Base-by-base conservation (phyloP, 2,888 invertebrate species). In the Brachypterus glaber region DNA sequence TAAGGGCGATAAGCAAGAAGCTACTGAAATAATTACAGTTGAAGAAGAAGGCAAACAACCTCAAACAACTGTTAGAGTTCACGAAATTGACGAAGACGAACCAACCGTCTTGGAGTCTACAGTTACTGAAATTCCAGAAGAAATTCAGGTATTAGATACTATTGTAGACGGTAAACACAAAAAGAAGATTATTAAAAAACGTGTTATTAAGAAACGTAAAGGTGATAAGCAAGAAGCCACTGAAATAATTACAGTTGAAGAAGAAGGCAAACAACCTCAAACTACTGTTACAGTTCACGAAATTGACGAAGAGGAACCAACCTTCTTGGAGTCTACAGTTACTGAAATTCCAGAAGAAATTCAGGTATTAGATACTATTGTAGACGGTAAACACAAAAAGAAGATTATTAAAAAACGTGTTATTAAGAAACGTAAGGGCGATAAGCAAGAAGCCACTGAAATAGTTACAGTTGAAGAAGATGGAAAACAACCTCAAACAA, bases 151-250 rank as follows among this genome's bases (percentile, higher is more conserved):
- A 32, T 54, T 51, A 33, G 59, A 60, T 44, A 38, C 49, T 7
- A 48, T 48, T 31, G 52, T 66, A n/a, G 64, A 69, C 40, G 60
- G 58, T 38, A 57, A 66, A 54, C 51, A 41, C 39, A 67, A 48
- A 57, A 67, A 55, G 59, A 67, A 36, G 54, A 27, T 24, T 15
- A 45, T 64, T 1, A 66, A 63, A 42, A 69, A 67, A 3, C 63
- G 66, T 35, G 53, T 64, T 2, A 69, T 71, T n/a, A 69, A 66
- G 43, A 69, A 69, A 47, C 57, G 61, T 1, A 48, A 59, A 17
- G 59, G 58, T 41, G 40, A 54, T 30, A 58, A 59, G 46, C 52
- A 53, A 40, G 60, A 62, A 51, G 48, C 49, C 8, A 49, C 62
- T 8, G 55, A 60, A 48, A 60, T 60, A 14, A 35, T 46, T 14